A percentile compares a stretch with the other conserved stretches of the same genome.
phyloP scores from a whole-genome alignment of 2,113 vertebrate genomes.

The Pachycephala philippinensis region DNA sequence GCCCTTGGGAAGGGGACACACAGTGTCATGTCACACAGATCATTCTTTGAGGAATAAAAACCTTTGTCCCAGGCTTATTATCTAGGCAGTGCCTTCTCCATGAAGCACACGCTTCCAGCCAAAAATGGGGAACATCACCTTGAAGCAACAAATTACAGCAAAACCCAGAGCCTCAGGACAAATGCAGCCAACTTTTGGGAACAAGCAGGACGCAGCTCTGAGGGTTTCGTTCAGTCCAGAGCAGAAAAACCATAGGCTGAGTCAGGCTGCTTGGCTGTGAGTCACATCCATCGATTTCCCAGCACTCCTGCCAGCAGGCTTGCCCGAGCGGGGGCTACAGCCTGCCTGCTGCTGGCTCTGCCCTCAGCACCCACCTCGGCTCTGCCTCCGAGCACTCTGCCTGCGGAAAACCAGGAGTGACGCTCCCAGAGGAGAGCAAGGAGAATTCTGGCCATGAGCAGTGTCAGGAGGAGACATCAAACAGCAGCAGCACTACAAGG shows the following conservation, averaged over 20 bases:
- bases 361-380: fast-evolving
- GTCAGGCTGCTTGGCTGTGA: background rate
- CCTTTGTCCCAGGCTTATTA: background rate
- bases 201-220: background rate
- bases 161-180: background rate
- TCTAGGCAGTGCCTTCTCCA: background rate
- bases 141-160: background rate
- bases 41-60: background rate
- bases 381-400: fast-evolving
- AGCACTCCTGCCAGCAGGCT: background rate
- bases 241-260: background rate
- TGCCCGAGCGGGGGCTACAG: background rate
- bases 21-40: background rate
- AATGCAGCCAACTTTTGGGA: background rate
- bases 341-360: background rate
- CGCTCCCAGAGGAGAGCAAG: background rate
- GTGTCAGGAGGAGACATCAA: background rate
- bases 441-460: background rate
- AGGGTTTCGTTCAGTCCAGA: background rate
- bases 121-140: background rate
- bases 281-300: background rate
- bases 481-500: background rate
- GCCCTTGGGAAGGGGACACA: background rate
- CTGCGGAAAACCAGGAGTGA: fast-evolving
- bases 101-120: fast-evolving